Conservation (phyloP, 1,140 invertebrate species). For the Drosophila grimshawi region DNA sequence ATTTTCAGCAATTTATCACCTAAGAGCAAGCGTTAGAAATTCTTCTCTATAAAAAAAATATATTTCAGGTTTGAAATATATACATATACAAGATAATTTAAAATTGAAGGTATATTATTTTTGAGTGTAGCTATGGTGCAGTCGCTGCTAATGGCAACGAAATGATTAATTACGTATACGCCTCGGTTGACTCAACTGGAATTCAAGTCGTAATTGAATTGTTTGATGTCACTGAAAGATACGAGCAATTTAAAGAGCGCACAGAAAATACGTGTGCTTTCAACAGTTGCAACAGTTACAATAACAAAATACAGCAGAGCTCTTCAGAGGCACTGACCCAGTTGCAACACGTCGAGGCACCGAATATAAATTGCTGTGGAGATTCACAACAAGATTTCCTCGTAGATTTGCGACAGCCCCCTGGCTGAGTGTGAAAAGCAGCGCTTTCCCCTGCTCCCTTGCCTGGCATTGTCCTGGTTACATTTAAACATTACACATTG, state of each 20-base stretch:
- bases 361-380: slow-evolving; percentile 76
- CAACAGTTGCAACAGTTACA: slow-evolving; percentile 14
- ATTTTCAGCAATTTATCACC: too few relatives aligned
- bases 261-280: not conserved
- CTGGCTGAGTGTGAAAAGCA: slow-evolving; percentile 11
- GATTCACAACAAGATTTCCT: slow-evolving; percentile 39
- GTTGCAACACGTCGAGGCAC: slow-evolving; percentile 54
- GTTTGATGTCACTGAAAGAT: slow-evolving; percentile 5
- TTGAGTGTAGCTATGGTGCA: slow-evolving; percentile 1
- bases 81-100: too few relatives aligned
- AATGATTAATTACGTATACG: slow-evolving; percentile 53
- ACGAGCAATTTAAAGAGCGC: slow-evolving; percentile 46
- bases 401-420: slow-evolving; percentile 21
- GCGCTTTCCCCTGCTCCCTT: slow-evolving; percentile 7
- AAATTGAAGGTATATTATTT: not conserved
- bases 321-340: slow-evolving; percentile 75
- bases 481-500: slow-evolving; percentile 80
- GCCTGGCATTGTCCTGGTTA: slow-evolving; percentile 76
- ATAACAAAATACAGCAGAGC: slow-evolving; percentile 33
- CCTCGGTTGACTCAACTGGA: slow-evolving; percentile 5
- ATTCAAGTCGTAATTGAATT: slow-evolving; percentile 21
- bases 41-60: too few relatives aligned
- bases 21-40: too few relatives aligned
- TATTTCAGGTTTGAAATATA: too few relatives aligned
- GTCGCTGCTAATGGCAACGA: slow-evolving; percentile 26